A percentile compares a stretch with the other conserved stretches of the same genome.
phyloP scores from a whole-genome alignment of 2,888 invertebrate species.

The Tenodera sinensis region DNA sequence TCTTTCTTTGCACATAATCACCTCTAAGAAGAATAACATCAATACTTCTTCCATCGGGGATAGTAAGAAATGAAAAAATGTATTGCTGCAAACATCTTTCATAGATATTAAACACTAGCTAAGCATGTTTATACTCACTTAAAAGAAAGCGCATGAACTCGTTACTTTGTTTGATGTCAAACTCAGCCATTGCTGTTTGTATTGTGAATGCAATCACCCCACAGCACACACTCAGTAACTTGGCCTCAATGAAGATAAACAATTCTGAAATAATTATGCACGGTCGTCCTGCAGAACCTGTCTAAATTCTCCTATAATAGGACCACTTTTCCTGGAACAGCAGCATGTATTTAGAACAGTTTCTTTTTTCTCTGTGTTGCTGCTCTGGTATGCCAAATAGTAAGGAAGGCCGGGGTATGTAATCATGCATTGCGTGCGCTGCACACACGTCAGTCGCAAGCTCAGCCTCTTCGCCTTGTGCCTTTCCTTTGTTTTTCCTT shows the following conservation, averaged over 20 bases:
- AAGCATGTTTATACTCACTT: too few species aligned
- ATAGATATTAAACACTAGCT: too few species aligned
- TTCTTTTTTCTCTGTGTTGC: background rate
- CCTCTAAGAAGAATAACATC: too few species aligned
- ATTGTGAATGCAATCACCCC: background rate
- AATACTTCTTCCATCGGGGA: too few species aligned
- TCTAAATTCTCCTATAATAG: background rate
- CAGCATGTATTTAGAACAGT: background rate
- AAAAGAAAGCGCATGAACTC: too few species aligned
- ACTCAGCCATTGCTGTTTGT: too few species aligned
- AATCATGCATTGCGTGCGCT: slow-evolving; percentile 2
- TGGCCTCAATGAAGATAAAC: background rate
- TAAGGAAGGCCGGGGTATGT: background rate
- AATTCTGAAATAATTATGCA: background rate
- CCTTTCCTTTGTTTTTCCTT: background rate
- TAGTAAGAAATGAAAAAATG: too few species aligned
- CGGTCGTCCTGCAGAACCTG: background rate
- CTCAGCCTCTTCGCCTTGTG: background rate
- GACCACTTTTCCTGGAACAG: slow-evolving; percentile 1
- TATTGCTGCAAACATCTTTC: too few species aligned
- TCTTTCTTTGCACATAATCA: too few species aligned
- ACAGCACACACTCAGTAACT: background rate
- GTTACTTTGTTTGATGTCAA: too few species aligned
- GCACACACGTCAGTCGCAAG: slow-evolving; percentile 2
- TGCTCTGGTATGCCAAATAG: background rate